Conservation (phyloP, 2,888 invertebrate species). For the Smittia aterrima region DNA sequence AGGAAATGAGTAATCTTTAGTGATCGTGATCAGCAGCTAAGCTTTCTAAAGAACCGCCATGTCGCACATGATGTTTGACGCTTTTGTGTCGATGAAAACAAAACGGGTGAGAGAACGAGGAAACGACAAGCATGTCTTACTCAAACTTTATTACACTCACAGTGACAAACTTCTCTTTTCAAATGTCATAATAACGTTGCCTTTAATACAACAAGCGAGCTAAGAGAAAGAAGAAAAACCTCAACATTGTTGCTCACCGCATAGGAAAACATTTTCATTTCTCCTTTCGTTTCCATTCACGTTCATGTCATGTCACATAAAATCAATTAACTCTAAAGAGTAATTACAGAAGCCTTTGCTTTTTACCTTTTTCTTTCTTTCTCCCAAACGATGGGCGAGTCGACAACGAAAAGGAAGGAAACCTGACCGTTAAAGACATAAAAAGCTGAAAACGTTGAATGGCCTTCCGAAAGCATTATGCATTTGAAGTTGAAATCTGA, state of each 20-base stretch:
- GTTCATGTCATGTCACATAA: not conserved
- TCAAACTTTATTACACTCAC: not conserved
- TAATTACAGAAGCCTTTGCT: not conserved
- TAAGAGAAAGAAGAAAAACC: not conserved
- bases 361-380: too few relatives aligned
- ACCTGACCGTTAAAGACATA: too few relatives aligned
- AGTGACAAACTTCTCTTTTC: not conserved
- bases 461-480: not conserved
- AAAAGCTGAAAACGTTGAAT: not conserved
- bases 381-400: too few relatives aligned
- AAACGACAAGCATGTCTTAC: not conserved
- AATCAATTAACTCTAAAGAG: not conserved
- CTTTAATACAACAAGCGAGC: not conserved
- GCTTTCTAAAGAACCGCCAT: not conserved
- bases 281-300: too few relatives aligned
- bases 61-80: not conserved
- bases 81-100: constrained; percentile 2
- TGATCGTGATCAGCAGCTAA: not conserved
- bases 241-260: not conserved
- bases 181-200: not conserved
- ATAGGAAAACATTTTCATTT: too few relatives aligned
- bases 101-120: not conserved
- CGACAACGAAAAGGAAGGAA: too few relatives aligned
- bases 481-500: not conserved
- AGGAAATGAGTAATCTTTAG: not conserved